Conservation (phyloP, 30 jellyfish, hydroid and myxozoan genomes). For the Aurelia aurita complex sp. Pacific region DNA sequence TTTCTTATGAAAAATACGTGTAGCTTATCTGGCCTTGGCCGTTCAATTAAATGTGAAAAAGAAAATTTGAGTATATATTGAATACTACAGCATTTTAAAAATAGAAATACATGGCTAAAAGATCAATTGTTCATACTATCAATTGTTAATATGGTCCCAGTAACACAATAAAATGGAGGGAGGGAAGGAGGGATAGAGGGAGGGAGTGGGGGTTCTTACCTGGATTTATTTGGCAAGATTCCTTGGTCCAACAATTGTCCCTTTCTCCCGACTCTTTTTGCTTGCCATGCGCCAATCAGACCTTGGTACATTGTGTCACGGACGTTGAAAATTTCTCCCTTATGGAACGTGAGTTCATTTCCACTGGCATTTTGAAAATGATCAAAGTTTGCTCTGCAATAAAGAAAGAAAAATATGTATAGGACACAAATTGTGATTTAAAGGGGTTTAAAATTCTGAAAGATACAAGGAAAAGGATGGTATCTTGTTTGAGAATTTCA, state of each 20-base stretch:
- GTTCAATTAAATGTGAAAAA: no score
- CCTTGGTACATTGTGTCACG: conserved; percentile 99
- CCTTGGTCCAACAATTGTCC: conserved; percentile 95
- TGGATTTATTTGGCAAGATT: conserved; percentile 92
- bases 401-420: not conserved
- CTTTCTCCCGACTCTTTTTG: conserved; percentile 83
- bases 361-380: conserved; percentile 75
- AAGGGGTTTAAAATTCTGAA: not conserved
- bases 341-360: conserved; percentile 84
- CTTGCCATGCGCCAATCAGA: conserved; percentile 96
- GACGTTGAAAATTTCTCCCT: conserved; percentile 91
- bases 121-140: no score
- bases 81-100: no score
- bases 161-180: no score
- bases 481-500: no score
- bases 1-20: no score
- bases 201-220: conserved; percentile 40
- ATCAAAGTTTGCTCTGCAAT: conserved; percentile 85
- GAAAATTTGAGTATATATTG: no score
- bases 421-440: no score
- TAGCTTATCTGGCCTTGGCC: no score
- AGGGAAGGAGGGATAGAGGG: no score
- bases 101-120: no score
- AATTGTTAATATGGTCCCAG: no score
- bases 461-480: not conserved